Conservation (phyloP, 2,113 vertebrate species). For the Anser cygnoides region DNA sequence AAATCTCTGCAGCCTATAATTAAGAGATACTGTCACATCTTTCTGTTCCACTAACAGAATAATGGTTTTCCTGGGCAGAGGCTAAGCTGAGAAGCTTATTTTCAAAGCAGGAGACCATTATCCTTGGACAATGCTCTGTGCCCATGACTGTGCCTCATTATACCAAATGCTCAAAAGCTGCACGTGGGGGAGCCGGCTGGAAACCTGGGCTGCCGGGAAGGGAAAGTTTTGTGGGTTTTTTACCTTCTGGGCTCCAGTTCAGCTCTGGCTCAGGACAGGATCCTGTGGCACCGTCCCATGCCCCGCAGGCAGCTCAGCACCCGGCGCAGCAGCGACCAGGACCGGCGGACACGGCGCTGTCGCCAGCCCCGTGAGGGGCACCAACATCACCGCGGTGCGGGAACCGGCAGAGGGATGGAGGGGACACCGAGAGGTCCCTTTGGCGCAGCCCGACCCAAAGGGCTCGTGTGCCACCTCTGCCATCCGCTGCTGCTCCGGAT, state of each 20-base stretch:
- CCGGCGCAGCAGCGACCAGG: not conserved
- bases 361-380: not conserved
- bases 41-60: conserved; percentile 25
- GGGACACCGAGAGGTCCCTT: fast-evolving
- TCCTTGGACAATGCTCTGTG: conserved; percentile 20
- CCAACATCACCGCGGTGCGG: fast-evolving
- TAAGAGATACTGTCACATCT: conserved; percentile 24
- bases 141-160: conserved; percentile 53
- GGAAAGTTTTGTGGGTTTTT: not conserved
- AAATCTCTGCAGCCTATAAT: conserved; percentile 47
- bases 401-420: not conserved
- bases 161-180: conserved; percentile 36
- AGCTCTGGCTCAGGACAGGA: not conserved
- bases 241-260: not conserved
- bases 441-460: no score
- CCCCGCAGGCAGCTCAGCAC: not conserved
- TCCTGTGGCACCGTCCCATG: not conserved
- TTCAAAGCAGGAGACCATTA: conserved; percentile 20
- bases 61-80: conserved; percentile 35
- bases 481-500: not conserved
- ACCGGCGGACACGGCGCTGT: not conserved
- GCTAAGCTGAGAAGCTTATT: conserved; percentile 20
- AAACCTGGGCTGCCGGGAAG: not conserved
- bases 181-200: not conserved
- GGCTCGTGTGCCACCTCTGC: not conserved